phyloP scores from a whole-genome alignment of 2,888 invertebrate species.

The Amblyjoppa proteus region DNA sequence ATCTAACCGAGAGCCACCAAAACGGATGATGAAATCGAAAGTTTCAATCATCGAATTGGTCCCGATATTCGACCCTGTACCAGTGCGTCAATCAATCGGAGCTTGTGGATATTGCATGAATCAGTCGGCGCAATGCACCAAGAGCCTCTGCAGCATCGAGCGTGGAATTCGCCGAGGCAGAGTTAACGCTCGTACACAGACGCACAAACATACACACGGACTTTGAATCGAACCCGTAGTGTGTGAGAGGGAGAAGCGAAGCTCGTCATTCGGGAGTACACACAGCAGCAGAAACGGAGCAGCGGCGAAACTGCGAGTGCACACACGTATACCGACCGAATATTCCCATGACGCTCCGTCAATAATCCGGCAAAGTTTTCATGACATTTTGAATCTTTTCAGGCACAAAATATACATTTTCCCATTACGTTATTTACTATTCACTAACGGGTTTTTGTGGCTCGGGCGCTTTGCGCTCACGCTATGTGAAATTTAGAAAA shows the following conservation, averaged over 20 bases:
- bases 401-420: not conserved
- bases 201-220: conserved; percentile 11
- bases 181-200: conserved; percentile 51
- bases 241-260: conserved; percentile 40
- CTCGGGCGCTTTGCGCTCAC: no score
- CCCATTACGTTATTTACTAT: not conserved
- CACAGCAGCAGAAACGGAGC: conserved; percentile 31
- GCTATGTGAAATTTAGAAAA: not conserved
- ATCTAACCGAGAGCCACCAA: not conserved
- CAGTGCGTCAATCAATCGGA: conserved; percentile 49
- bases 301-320: conserved; percentile 34
- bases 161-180: conserved; percentile 68
- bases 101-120: conserved; percentile 55
- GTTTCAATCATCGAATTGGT: conserved; percentile 32
- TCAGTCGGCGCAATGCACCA: conserved; percentile 44
- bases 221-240: conserved; percentile 32
- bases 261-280: conserved; percentile 42
- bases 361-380: conserved; percentile 59
- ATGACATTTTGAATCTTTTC: not conserved
- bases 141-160: conserved; percentile 49
- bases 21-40: conserved; percentile 44
- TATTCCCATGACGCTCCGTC: conserved; percentile 67
- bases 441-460: not conserved
- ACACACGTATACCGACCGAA: conserved; percentile 55
- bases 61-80: conserved; percentile 7